Evolutionary conservation across 2,113 vertebrate species (phyloP).

Genomic region (Heterotis niloticus): DNA sequence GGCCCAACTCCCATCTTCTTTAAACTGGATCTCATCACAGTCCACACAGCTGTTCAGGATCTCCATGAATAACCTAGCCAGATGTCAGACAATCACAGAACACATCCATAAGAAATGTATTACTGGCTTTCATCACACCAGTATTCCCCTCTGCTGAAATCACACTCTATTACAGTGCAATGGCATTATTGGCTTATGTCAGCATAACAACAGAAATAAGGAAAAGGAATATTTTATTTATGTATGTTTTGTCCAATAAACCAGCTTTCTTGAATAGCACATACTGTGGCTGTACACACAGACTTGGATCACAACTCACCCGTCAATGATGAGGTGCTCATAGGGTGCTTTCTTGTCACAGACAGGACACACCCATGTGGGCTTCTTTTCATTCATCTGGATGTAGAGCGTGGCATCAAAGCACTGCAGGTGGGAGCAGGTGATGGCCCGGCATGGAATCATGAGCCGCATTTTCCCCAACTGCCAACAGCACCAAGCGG

Average conservation of each 20-base stretch:
- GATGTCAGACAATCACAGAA: neutral
- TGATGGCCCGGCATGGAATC: constrained; percentile 91
- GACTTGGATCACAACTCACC: constrained; percentile 59
- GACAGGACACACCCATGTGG: constrained; percentile 97
- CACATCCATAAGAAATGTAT: neutral
- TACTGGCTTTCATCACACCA: neutral
- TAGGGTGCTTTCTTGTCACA: constrained; percentile 98
- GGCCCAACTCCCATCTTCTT: constrained; percentile 94
- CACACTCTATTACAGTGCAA: too few relatives aligned
- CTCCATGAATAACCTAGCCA: constrained; percentile 89
- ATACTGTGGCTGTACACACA: too few relatives aligned
- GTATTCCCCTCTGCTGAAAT: neutral
- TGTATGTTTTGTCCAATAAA: neutral
- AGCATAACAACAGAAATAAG: too few relatives aligned
- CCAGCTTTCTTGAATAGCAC: neutral
- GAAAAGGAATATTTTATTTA: neutral
- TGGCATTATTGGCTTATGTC: too few relatives aligned
- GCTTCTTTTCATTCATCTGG: constrained; percentile 99
- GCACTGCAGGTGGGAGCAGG: constrained; percentile 97
- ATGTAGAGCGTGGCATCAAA: constrained; percentile 97
- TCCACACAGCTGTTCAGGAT: constrained; percentile 94
- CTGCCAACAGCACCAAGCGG: constrained; percentile 51
- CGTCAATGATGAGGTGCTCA: constrained; percentile 95
- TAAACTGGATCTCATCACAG: constrained; percentile 97
- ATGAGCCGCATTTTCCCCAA: constrained; percentile 95